Evolutionary conservation across 2,888 invertebrate genomes (phyloP), one percentile per base, ranked within the genome.

Genomic region (Phymatocera aterrima): DNA sequence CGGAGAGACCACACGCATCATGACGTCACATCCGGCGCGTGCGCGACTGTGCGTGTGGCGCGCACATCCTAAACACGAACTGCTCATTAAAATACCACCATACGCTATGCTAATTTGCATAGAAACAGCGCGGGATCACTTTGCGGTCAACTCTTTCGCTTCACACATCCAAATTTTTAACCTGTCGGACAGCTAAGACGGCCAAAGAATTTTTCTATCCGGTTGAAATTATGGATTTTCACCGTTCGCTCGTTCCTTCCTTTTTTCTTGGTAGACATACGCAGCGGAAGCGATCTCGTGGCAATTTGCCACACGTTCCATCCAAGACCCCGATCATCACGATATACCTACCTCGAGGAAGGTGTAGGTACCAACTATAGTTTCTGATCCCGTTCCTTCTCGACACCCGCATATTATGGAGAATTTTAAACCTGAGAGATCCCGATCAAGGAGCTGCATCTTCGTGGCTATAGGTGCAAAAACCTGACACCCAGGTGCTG

Each of bases 21-120:
- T 82, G 81, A 83, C 82, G 82, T 82, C 83, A 83, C 54, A 82
- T 83, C 83, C 83, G 82, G 82, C 82, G 80, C 80, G 82, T 77
- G 82, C 82, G 79, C 82, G 77, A 79, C 75, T 77, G 75, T 65
- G 79, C 78, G 80, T 79, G 78, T 75, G n/a, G 79, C 77, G 79
- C 51, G 78, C 65, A 80, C 83, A 82, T 82, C 82, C 82, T 82
- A 83, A 82, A 82, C 80, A 82, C 81, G 81, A 81, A 80, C 54
- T 78, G 79, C 81, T 82, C 79, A 82, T 82, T 82, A 82, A 81
- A 82, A 80, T 83, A 64, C 82, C 80, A 77, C 77, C 72, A 21
- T 46, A 40, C 18, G 10, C 79, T 81, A 81, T 82, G 81, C 78
- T 81, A 81, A 83, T 83, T 10, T 24, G n/a, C 34, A 51, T 51